Base-by-base conservation (phyloP, 1,140 invertebrate genomes). In the Helicorthomorpha holstii region DNA sequence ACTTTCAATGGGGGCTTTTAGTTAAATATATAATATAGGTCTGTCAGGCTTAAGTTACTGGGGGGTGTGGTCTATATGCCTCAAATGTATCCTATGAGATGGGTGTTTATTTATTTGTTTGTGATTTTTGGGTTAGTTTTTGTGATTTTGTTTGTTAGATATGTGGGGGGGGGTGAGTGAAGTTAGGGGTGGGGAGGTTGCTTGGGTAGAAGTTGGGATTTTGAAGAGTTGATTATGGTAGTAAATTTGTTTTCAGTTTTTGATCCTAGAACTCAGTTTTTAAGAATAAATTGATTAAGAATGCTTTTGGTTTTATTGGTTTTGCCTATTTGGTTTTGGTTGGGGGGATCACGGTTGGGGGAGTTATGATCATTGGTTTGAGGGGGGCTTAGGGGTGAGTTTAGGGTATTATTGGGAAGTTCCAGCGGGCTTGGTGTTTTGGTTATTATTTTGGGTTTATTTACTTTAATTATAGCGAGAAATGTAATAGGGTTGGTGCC, bases 401-500 rank as follows among this genome's bases (percentile, higher is more conserved):
- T 57, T 54, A 56, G 56, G 53, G 54, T 27, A 29, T 44, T 60
- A 42, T 53, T 59, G 56, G 56, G 54, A 2, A 43, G 21, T 41
- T 22, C 26, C 25, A 27, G 38, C 25, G 45, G 38, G 53, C 29
- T 42, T 25, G 49, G 19, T 47, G 50, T 44, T 25, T 38, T 61
- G 23, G 55, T 70, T 54, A 70, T 72, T 64, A 64, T 66, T 57
- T 52, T 63, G 43, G 50, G 64, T 62, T 43, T 61, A 67, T 66
- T 66, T 69, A 63, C 55, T 60, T 62, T 58, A 59, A 69, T 73
- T 64, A 60, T 70, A 56, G 58, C 74, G 66, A 77, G 73, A 70
- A 78, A 78, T 71, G 74, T 77, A 61, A 58, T 78, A 68, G 73
- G 77, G 16, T 63, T 80, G 69, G 75, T 79, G 43, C 72, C 77